These are phyloP conservation scores for Frankliniella fusca DNA, from an alignment of 2,888 invertebrate genomes.

Conservation along the genomic window DNA sequence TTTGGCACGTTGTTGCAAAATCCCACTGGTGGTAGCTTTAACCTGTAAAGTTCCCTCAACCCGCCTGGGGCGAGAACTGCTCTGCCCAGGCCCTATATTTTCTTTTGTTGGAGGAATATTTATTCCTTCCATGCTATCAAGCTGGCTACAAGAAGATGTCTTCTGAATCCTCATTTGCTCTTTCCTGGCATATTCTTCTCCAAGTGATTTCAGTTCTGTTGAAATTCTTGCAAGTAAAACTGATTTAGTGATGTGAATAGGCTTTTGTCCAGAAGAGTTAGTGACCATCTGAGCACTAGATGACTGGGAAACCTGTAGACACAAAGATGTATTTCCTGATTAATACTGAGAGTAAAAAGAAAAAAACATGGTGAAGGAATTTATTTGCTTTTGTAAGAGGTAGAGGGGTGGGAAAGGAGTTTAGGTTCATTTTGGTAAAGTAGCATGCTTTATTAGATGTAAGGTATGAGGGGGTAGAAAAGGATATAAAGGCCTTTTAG, in stretches of 20 bases:
- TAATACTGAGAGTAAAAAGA: neutral
- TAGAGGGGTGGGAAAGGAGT: too few relatives aligned
- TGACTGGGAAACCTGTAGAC: slow-evolving; percentile 6
- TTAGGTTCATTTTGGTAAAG: neutral
- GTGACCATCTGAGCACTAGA: neutral
- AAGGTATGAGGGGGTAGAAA: neutral
- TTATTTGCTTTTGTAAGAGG: neutral
- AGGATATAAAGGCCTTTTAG: neutral
- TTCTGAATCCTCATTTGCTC: neutral
- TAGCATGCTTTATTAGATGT: neutral
- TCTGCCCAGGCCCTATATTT: slow-evolving; percentile 12
- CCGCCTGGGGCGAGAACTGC: neutral
- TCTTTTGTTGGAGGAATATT: neutral
- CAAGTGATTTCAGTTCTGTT: neutral
- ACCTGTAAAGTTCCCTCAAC: neutral
- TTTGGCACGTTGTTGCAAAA: slow-evolving; percentile 5
- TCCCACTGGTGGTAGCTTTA: neutral
- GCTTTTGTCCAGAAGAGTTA: neutral
- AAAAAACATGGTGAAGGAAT: neutral
- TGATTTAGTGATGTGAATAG: neutral
- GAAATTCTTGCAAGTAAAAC: slow-evolving; percentile 7
- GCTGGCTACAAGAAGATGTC: slow-evolving; percentile 1
- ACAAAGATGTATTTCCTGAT: neutral
- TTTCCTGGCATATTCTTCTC: neutral
- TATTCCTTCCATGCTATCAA: neutral